These are phyloP conservation scores for Monoplex corrugatus DNA, from an alignment of 2,888 invertebrate genomes.

Conservation along the genomic window DNA sequence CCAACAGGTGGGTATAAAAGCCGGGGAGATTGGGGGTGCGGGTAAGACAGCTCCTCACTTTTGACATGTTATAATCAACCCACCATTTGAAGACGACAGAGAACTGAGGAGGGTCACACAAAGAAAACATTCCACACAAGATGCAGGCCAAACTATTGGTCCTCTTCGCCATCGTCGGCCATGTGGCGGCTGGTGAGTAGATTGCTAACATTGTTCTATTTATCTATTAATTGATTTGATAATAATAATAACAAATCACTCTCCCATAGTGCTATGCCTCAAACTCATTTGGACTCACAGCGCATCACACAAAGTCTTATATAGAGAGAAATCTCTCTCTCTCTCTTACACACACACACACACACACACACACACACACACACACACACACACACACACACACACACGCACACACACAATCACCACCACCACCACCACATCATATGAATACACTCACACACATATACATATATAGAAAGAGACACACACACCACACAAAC, in stretches of 20 bases:
- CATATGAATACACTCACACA: not conserved
- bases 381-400: not conserved
- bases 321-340: too few relatives aligned
- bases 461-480: too few relatives aligned
- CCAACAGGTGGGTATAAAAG: slow-evolving; percentile 20
- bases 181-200: slow-evolving; percentile 56
- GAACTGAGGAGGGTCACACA: slow-evolving; percentile 32
- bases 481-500: too few relatives aligned
- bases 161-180: slow-evolving; percentile 57
- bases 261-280: too few relatives aligned
- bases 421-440: too few relatives aligned
- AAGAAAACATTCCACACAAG: slow-evolving; percentile 41
- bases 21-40: not conserved
- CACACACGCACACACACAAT: not conserved
- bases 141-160: slow-evolving; percentile 56
- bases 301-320: too few relatives aligned
- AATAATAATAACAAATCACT: too few relatives aligned
- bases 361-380: not conserved
- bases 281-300: too few relatives aligned
- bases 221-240: not conserved
- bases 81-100: not conserved
- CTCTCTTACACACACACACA: not conserved
- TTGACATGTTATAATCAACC: not conserved
- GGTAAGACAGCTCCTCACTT: not conserved
- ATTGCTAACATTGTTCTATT: not conserved